phyloP scores from a whole-genome alignment of 2,888 invertebrate genomes.

The Nematopogon swammerdamellus region DNA sequence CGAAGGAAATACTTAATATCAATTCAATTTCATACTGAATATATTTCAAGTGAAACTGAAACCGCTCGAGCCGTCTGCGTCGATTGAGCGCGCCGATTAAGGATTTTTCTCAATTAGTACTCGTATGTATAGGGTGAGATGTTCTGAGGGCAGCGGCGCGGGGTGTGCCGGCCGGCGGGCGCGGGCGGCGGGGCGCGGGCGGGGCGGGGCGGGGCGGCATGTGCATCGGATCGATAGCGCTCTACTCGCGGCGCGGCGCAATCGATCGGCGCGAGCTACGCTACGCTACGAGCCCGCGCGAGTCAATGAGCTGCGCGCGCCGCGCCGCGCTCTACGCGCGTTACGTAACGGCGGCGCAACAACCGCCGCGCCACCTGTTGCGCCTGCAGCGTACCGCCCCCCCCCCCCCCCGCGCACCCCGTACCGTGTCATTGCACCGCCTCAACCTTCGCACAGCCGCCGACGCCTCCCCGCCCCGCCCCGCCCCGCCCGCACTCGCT shows the following conservation, averaged over 20 bases:
- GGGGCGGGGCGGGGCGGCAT: too few species aligned
- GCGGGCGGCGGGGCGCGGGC: too few species aligned
- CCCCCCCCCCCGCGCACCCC: neutral
- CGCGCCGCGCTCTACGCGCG: slow-evolving; percentile 15
- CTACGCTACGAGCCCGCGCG: neutral
- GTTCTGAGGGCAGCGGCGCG: too few species aligned
- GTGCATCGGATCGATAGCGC: slow-evolving; percentile 15
- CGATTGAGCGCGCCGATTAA: too few species aligned
- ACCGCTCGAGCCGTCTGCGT: too few species aligned
- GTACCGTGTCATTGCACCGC: slow-evolving; percentile 42
- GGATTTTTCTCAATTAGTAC: too few species aligned
- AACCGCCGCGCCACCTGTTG: neutral
- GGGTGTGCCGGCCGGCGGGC: too few species aligned
- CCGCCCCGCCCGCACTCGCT: too few species aligned
- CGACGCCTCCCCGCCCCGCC: slow-evolving; percentile 61
- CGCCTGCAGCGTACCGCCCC: neutral
- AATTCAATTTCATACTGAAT: too few species aligned
- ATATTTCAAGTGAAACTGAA: too few species aligned
- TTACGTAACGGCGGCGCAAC: slow-evolving; percentile 15
- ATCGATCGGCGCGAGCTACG: slow-evolving; percentile 15
- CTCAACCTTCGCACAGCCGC: slow-evolving; percentile 55
- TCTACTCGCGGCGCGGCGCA: slow-evolving; percentile 1
- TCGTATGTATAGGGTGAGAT: too few species aligned
- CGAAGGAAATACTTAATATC: too few species aligned
- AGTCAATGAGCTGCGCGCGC: slow-evolving; percentile 1